A percentile compares a stretch with the other conserved stretches of the same genome.
These are phyloP conservation scores for Bucco capensis DNA, from an alignment of 2,113 vertebrate genomes.

Conservation along the genomic window DNA sequence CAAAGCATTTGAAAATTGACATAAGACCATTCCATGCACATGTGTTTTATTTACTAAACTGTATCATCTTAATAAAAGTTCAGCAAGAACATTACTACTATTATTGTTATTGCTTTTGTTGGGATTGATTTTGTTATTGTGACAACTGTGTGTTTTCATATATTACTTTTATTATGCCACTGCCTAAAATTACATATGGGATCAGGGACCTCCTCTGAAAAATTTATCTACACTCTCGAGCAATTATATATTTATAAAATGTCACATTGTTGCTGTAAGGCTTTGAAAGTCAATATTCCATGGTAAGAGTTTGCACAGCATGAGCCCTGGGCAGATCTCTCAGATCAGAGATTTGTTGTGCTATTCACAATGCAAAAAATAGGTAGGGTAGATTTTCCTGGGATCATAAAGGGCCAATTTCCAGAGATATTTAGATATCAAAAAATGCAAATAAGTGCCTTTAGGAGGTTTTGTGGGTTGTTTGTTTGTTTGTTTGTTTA, in stretches of 20 bases:
- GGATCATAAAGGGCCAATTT: background rate
- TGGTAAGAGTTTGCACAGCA: background rate
- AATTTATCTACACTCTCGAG: background rate
- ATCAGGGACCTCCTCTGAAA: background rate
- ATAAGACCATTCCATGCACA: background rate
- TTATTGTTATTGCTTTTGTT: background rate
- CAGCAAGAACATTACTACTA: background rate
- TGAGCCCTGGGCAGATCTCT: background rate
- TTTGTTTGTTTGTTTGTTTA: background rate
- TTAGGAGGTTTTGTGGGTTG: background rate
- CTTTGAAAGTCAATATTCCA: background rate
- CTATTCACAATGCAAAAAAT: background rate
- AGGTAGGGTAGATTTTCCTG: background rate
- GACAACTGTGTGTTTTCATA: background rate
- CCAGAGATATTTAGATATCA: background rate
- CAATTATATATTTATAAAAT: background rate
- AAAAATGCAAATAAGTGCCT: background rate
- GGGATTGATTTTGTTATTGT: background rate
- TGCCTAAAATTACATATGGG: background rate
- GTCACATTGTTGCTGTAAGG: background rate
- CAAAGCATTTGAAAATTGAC: background rate
- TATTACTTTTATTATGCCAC: background rate
- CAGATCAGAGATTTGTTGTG: background rate
- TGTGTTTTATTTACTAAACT: background rate
- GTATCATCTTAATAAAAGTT: background rate